Evolutionary conservation across 2,113 vertebrate genomes (phyloP), one percentile per base, ranked within the genome.

Genomic region (Albula glossodonta): DNA sequence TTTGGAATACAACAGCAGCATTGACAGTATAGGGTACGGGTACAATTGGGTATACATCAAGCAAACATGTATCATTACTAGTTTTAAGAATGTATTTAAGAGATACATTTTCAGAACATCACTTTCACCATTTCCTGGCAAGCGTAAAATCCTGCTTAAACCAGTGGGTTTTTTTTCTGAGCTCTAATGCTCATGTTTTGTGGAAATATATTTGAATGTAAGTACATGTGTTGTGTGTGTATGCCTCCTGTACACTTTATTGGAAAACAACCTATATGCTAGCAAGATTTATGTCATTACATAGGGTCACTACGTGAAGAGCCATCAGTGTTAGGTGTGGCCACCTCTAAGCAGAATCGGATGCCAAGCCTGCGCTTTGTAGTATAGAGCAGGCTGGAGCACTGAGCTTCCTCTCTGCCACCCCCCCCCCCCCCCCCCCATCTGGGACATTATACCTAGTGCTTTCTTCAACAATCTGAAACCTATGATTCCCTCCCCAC

Each of bases 401-500:
- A 66, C 19, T 22, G 4, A 60, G 17, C 7, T 2, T 66, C 60
- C 60, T 22, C 31, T 41, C 31, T 41, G 31, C 31, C 31, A 0
- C 60, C 22, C 31, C 17, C 60, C 22, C 17, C 15, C 22, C 60
- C 4, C 2, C 13, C 49, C 48, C 5, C 49, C n/a, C 63, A 52
- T 10, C 66, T 53, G 83, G 19, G 25, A 13, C 74, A 41, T n/a
- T 9, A n/a, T 22, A 49, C 22, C 51, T 79, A 19, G 49, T 10
- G 63, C 48, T n/a, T 22, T 77, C 80, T 52, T 70, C 80, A 82
- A 48, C 48, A 19, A 53, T 52, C 57, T 60, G 77, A 83, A 17
- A 83, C 82, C 66, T 86, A n/a, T 49, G 66, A 86, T 86, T 77
- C 74, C 66, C 81, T 56, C 22, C 70, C 22, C 70, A 31, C n/a